These are phyloP conservation scores for Heterohyrax brucei DNA, from an alignment of 2,797 vertebrate species.

Conservation along the genomic window DNA sequence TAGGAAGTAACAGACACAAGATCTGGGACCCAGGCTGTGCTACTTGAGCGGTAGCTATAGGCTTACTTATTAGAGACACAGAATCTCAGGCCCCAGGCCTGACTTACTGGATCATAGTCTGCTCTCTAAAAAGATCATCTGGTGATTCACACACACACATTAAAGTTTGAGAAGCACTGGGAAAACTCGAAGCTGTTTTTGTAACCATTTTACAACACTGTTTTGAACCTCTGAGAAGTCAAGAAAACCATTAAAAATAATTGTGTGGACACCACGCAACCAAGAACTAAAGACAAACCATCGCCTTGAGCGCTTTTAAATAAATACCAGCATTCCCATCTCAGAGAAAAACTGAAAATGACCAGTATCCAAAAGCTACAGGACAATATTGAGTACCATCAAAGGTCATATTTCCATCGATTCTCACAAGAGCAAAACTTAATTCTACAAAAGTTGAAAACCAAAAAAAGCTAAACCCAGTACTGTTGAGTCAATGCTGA, in stretches of 20 bases:
- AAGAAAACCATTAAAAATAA: conserved; percentile 57
- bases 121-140: conserved; percentile 20
- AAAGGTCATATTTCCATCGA: background rate
- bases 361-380: background rate
- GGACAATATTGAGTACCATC: background rate
- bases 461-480: no score
- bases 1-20: background rate
- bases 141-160: background rate
- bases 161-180: background rate
- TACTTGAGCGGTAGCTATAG: background rate
- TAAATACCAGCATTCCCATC: conserved; percentile 45
- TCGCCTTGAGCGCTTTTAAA: conserved; percentile 50
- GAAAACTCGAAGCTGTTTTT: conserved; percentile 33
- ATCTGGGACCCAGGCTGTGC: background rate
- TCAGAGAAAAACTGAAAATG: conserved; percentile 63
- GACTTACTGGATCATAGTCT: background rate
- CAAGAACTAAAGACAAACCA: conserved; percentile 20
- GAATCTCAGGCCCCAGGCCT: background rate
- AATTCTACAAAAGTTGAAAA: conserved; percentile 6
- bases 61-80: conserved; percentile 21
- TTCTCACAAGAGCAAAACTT: conserved; percentile 29
- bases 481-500: no score
- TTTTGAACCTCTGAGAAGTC: conserved; percentile 37
- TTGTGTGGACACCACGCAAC: background rate
- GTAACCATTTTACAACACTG: conserved; percentile 13